Conservation (phyloP, 2,888 invertebrate species). For the Gnatocerus cornutus region DNA sequence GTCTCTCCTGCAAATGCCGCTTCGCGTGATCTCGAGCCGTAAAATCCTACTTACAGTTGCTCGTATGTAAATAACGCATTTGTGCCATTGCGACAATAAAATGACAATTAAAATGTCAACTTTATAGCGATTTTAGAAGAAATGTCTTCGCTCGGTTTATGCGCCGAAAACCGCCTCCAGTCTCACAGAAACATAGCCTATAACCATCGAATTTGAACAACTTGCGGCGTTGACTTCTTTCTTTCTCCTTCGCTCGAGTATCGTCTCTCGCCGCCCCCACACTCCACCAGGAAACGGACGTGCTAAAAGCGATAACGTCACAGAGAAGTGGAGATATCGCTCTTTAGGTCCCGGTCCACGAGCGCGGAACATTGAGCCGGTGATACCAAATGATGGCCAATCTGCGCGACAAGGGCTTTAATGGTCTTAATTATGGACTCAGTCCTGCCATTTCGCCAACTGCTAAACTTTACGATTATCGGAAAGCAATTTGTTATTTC, state of each 20-base stretch:
- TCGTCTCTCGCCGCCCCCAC: neutral
- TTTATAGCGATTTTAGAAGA: too few species aligned
- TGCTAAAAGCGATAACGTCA: conserved; percentile 25
- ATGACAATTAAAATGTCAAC: too few species aligned
- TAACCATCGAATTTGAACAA: neutral
- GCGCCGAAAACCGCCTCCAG: too few species aligned
- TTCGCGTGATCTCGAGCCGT: too few species aligned
- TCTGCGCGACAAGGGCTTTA: conserved; percentile 47
- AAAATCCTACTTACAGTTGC: too few species aligned
- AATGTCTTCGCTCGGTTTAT: too few species aligned
- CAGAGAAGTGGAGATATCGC: conserved; percentile 25
- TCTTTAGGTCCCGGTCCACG: conserved; percentile 28
- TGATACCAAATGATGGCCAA: conserved; percentile 42
- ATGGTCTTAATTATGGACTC: conserved; percentile 51
- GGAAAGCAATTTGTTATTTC: conserved; percentile 52
- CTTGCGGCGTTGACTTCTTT: neutral
- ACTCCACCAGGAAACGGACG: conserved; percentile 14
- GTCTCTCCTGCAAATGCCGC: too few species aligned
- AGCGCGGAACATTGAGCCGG: conserved; percentile 27
- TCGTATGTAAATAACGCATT: too few species aligned
- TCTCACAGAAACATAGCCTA: too few species aligned
- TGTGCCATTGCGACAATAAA: too few species aligned
- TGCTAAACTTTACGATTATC: conserved; percentile 51
- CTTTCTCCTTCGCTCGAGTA: neutral
- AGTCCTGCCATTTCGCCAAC: conserved; percentile 38